Evolutionary conservation across 2,113 vertebrate genomes (phyloP), one percentile per base, ranked within the genome.

Genomic region (Lepisosteus oculatus): DNA sequence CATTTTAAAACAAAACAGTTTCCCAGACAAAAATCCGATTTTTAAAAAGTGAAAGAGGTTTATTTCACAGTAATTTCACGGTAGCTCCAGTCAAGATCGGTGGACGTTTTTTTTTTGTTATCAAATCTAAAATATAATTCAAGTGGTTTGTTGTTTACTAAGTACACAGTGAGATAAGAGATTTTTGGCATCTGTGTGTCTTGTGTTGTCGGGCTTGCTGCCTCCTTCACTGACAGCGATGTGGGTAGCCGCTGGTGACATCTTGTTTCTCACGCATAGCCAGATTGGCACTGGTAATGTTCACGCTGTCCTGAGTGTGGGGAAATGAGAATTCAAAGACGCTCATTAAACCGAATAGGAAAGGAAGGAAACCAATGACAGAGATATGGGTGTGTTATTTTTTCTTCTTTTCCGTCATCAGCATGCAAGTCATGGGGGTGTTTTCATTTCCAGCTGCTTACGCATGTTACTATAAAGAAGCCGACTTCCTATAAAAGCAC

Each of bases 101-200:
- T 5, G 5, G 47, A 51, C 8, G 47, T 51, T 5, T 51, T 6
- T 51, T 9, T 9, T 51, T 8, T 42, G 47, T 12, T 57, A 15
- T 65, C 14, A 57, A 55, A 74, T 17, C 43, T 51, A 66, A 56
- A 6, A 55, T 2, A 65, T 61, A 55, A 57, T 62, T 66, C 9
- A 9, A 51, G 9, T 9, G 43, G 43, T 55, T 51, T 17, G 42
- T 66, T 70, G 47, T 51, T 44, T 69, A 12, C 55, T 69, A 69
- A 65, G 42, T 12, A 57, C 42, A 6, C 14, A 43, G 62, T 41
- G 61, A 14, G 62, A 74, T 69, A 65, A 69, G 67, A 8, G 54
- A 11, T 43, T 70, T 8, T 65, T 57, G 59, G 41, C 63, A 42
- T 4, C n/a, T 43, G 13, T 15, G 8, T 15, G 51, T 70, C 13